Base-by-base conservation (phyloP, 2,888 invertebrate species). In the Sphinx pinastri region DNA sequence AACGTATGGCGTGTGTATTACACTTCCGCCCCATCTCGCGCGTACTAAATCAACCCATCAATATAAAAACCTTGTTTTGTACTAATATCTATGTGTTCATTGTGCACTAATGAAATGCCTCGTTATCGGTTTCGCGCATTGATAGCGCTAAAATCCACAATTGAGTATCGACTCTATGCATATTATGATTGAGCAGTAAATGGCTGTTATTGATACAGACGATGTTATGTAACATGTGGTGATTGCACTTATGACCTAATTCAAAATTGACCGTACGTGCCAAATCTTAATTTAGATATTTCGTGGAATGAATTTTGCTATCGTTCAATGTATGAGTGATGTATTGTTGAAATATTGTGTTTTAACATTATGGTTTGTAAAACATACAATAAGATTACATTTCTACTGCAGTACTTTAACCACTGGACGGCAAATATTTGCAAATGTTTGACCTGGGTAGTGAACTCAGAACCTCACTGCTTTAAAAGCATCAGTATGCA, bases 281-380 rank as follows among this genome's bases (percentile, higher is more conserved):
- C 25, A 25, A 57, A 57, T 13, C 57, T 57, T 25, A 19, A 57
- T 57, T 25, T 57, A 57, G 57, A 57, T 25, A 57, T 57, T 13
- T 6, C 19, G 8, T 51, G 13, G 25, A 5, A 38, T 38, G 11
- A 19, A 3, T 57, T 1, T 25, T 13, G 13, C 25, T 5, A 31
- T 57, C 6, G 25, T 1, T 13, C 12, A 31, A 12, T 25, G 12
- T 12, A 57, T 57, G 13, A 57, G 25, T 57, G 4, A 19, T 16
- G 19, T 55, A 7, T 19, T n/a, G 11, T 55, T 3, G 10, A 55
- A 16, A n/a, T 14, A 16, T 4, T 25, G 25, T 25, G 25, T 25
- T 16, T 19, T 19, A 55, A 19, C 11, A 8, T 19, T 38, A 38
- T 38, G 38, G 0, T 38, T 38, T 38, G 38, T 38, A 38, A 38